These are phyloP conservation scores for Aphidius ervi DNA, from an alignment of 1,140 invertebrate genomes.

Conservation along the genomic window DNA sequence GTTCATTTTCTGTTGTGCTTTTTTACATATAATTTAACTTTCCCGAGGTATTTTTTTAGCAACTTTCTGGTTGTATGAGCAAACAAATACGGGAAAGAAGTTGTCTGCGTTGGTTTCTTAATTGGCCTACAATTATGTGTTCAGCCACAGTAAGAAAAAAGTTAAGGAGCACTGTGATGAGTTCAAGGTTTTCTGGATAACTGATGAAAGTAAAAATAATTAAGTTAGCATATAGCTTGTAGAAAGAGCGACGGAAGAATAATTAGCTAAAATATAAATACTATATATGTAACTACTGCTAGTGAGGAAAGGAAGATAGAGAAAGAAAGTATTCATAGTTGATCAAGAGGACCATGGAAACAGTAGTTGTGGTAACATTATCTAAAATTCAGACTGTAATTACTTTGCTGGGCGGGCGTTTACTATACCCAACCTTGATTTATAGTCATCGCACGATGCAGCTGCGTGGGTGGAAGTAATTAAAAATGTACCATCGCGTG, in stretches of 20 bases:
- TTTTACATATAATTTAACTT: conserved; percentile 21
- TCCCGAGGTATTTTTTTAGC: conserved; percentile 46
- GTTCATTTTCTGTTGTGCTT: conserved; percentile 12
- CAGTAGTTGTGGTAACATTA: conserved; percentile 56
- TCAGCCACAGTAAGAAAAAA: neutral
- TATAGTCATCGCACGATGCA: conserved; percentile 56
- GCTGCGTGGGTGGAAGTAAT: conserved; percentile 57
- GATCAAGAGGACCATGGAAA: conserved; percentile 8
- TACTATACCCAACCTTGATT: conserved; percentile 47
- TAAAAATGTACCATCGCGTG: conserved; percentile 57
- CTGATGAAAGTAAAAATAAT: neutral
- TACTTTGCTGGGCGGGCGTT: conserved; percentile 52
- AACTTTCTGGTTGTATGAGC: conserved; percentile 43
- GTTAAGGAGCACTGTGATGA: neutral
- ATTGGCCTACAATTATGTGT: conserved; percentile 9
- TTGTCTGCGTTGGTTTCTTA: neutral
- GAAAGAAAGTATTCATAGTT: conserved; percentile 5
- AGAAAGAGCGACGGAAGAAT: conserved; percentile 5
- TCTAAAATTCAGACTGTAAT: conserved; percentile 58
- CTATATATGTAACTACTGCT: neutral
- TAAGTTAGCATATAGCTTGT: no score
- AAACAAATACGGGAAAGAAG: neutral
- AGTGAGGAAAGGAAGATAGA: neutral
- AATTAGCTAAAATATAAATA: conserved; percentile 4
- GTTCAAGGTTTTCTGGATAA: neutral